A percentile compares a stretch with the other conserved stretches of the same genome.
These are phyloP conservation scores for Paradisaea rubra DNA, from an alignment of 2,113 vertebrate genomes.

Conservation along the genomic window DNA sequence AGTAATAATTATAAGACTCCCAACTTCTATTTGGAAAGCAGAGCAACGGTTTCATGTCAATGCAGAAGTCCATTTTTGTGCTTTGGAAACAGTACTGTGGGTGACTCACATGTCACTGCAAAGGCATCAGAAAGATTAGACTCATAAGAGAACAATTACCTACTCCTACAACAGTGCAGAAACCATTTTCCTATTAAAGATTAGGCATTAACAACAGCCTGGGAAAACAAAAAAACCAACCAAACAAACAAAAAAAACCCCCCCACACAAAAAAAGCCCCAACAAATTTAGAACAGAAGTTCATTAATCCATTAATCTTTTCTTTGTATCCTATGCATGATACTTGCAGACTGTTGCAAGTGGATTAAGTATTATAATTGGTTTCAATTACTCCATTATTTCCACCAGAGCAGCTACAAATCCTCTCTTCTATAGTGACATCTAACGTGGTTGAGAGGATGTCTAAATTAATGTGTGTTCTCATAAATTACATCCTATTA, in stretches of 20 bases:
- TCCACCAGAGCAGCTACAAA: not conserved
- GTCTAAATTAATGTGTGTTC: not conserved
- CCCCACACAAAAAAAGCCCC: no score
- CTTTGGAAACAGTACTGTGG: not conserved
- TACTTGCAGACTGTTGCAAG: slow-evolving; percentile 14
- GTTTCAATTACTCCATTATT: slow-evolving; percentile 33
- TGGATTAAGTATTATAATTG: slow-evolving; percentile 3
- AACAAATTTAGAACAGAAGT: not conserved
- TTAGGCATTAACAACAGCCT: not conserved
- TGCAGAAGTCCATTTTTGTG: not conserved
- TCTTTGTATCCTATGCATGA: not conserved
- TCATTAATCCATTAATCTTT: slow-evolving; percentile 53
- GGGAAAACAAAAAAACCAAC: not conserved
- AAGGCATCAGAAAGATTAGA: not conserved
- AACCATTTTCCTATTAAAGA: slow-evolving; percentile 9
- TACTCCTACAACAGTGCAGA: not conserved
- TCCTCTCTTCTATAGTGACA: not conserved
- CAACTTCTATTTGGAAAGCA: not conserved
- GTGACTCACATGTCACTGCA: not conserved
- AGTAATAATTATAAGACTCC: not conserved
- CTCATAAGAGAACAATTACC: slow-evolving; percentile 47
- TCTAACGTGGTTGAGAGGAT: not conserved
- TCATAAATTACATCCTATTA: not conserved
- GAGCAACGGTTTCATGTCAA: not conserved
- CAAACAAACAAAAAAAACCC: not conserved